Conservation (phyloP, 2,888 invertebrate genomes). For the Drosophila mimetica region DNA sequence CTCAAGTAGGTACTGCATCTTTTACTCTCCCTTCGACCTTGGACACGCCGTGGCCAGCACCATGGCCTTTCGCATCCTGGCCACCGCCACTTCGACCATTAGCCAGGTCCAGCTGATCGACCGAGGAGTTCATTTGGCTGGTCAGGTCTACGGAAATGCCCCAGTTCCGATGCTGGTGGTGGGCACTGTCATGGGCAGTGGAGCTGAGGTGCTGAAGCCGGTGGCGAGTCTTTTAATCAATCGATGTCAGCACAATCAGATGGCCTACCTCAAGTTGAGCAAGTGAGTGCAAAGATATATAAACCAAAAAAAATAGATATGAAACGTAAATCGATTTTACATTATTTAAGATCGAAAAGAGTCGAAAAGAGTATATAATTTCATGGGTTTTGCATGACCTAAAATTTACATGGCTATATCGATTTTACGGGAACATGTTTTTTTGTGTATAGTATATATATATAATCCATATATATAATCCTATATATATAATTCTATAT, state of each 20-base stretch:
- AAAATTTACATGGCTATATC: too few relatives aligned
- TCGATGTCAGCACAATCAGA: slow-evolving; percentile 55
- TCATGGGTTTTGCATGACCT: too few relatives aligned
- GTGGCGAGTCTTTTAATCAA: slow-evolving; percentile 60
- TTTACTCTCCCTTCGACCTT: slow-evolving; percentile 62
- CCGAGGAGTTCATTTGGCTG: slow-evolving; percentile 50
- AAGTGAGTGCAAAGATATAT: slow-evolving; percentile 65
- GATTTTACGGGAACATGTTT: too few relatives aligned
- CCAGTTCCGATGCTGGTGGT: slow-evolving; percentile 60
- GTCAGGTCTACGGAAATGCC: slow-evolving; percentile 49
- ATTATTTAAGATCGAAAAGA: too few relatives aligned
- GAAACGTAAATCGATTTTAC: too few relatives aligned
- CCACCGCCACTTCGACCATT: slow-evolving; percentile 50
- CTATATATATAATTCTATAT: neutral
- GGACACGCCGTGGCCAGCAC: slow-evolving; percentile 35
- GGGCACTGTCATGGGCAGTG: slow-evolving; percentile 67
- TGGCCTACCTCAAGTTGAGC: slow-evolving; percentile 60
- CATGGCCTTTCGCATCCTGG: slow-evolving; percentile 49
- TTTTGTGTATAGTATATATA: too few relatives aligned
- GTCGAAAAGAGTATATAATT: too few relatives aligned
- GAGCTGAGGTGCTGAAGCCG: slow-evolving; percentile 65
- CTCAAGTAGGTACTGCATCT: slow-evolving; percentile 54
- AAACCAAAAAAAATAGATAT: too few relatives aligned
- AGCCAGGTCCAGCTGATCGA: slow-evolving; percentile 65
- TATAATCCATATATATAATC: too few relatives aligned